Evolutionary conservation across 2,888 invertebrate genomes (phyloP), one percentile per base, ranked within the genome.

Genomic region (Metellina segmentata): DNA sequence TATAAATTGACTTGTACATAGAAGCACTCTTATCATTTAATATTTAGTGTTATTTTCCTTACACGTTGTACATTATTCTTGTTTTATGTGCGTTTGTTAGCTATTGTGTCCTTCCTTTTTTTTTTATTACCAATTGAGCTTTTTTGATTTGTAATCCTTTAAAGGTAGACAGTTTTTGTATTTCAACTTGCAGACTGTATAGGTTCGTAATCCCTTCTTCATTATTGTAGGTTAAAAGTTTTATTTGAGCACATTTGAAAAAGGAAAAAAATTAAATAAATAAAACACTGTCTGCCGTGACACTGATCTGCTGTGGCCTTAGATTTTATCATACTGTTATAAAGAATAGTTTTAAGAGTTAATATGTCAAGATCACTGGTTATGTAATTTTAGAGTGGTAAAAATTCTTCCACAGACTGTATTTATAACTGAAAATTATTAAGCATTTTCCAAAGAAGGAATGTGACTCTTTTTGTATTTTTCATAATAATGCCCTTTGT

Each of bases 251-350:
- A 91, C 91, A 75, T 87, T 91, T 91, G 75, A 91, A 85, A 86
- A 82, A 61, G 16, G 61, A 61, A 16, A 61, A 61, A 8, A 61
- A 61, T 34, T 34, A 34, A 34, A 34, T 34, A 61, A 61, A 61
- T 61, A 75, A 78, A 82, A 86, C 91, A 91, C 87, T 87, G 83
- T 91, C 88, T 79, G 87, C 87, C 79, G 75, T 85, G 83, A 91
- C 91, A 91, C 91, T 79, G 78, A 91, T 91, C 91, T 91, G 91
- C 91, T 85, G 91, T 91, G 91, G 91, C 91, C 91, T 91, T 91
- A 91, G 91, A 91, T 89, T 91, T 91, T 91, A 91, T 91, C 91
- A 91, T 91, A 91, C 52, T 91, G 91, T 91, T 91, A 91, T 82
- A 82, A 81, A 91, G 78, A 87, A 91, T 91, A 91, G 91, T 91